phyloP scores from a whole-genome alignment of 1,140 invertebrate species.

The Megalopta genalis region DNA sequence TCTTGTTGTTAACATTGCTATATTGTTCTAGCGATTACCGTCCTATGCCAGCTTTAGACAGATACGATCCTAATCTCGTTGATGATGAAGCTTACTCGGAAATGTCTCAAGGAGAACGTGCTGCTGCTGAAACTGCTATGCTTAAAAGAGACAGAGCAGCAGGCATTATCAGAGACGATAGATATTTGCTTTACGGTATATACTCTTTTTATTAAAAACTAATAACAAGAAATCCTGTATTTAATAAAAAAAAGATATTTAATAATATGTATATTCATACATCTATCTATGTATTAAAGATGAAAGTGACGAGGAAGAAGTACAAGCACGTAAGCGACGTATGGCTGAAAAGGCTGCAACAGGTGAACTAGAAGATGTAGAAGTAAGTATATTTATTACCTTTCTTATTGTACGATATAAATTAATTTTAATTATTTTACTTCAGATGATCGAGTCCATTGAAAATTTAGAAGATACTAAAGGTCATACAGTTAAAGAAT shows the following conservation, averaged over 20 bases:
- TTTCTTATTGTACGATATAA: slow-evolving; percentile 6
- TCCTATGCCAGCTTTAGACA: slow-evolving; percentile 95
- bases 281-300: slow-evolving; percentile 69
- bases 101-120: slow-evolving; percentile 91
- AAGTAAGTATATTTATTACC: slow-evolving; percentile 75
- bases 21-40: slow-evolving; percentile 92
- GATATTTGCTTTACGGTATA: slow-evolving; percentile 87
- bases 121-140: slow-evolving; percentile 94
- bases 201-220: background rate
- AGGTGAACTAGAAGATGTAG: slow-evolving; percentile 88
- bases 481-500: slow-evolving; percentile 94
- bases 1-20: slow-evolving; percentile 41
- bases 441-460: slow-evolving; percentile 95
- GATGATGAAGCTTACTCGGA: slow-evolving; percentile 95
- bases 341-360: slow-evolving; percentile 92
- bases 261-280: slow-evolving; percentile 4
- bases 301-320: slow-evolving; percentile 82
- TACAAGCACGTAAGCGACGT: slow-evolving; percentile 87
- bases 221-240: background rate
- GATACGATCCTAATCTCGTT: slow-evolving; percentile 92
- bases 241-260: slow-evolving; percentile 5
- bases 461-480: slow-evolving; percentile 99
- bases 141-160: slow-evolving; percentile 91
- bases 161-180: slow-evolving; percentile 89
- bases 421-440: slow-evolving; percentile 45